Conservation (phyloP, 2,113 vertebrate genomes). For the Laticauda colubrina region DNA sequence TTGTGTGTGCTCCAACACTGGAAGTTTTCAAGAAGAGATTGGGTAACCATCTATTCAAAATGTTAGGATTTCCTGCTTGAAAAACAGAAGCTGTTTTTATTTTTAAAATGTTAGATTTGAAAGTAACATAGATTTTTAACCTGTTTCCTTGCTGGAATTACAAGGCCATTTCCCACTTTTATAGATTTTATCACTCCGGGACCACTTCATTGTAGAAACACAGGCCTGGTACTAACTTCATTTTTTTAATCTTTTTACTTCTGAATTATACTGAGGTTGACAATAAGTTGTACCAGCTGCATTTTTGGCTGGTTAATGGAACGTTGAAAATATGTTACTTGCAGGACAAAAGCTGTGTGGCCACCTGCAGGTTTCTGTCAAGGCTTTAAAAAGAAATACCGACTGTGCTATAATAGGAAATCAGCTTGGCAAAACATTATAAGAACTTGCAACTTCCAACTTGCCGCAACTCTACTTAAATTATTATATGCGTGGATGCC, state of each 20-base stretch:
- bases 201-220: not conserved
- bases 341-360: conserved; percentile 43
- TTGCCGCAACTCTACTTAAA: conserved; percentile 67
- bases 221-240: not conserved
- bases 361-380: conserved; percentile 60
- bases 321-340: conserved; percentile 29
- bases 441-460: conserved; percentile 62
- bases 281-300: not conserved
- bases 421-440: conserved; percentile 59
- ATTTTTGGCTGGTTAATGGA: conserved; percentile 27
- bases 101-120: not conserved
- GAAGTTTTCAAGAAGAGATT: not conserved
- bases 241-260: not conserved
- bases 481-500: conserved; percentile 69
- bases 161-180: not conserved
- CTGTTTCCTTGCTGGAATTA: not conserved
- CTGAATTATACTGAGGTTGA: conserved; percentile 32
- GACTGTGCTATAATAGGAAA: conserved; percentile 64
- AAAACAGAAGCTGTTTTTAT: not conserved
- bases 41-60: not conserved
- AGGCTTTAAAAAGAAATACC: conserved; percentile 59
- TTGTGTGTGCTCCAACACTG: not conserved
- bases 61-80: not conserved
- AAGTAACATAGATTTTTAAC: not conserved
- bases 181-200: not conserved